Evolutionary conservation across 2,888 invertebrate species (phyloP).

Genomic region (Amphipyra berbera): DNA sequence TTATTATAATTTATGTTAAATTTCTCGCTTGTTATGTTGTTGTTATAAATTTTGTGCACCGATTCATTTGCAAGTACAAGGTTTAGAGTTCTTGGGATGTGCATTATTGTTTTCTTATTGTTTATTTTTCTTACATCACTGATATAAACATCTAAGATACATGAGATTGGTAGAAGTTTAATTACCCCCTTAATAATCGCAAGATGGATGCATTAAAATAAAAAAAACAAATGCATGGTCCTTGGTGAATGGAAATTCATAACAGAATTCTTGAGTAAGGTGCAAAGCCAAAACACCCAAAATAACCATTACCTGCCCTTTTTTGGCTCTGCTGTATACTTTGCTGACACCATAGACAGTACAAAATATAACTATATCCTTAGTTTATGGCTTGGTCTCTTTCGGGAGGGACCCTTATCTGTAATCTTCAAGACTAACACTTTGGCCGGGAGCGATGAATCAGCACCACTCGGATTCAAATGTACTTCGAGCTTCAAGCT

Average conservation of each 20-base stretch:
- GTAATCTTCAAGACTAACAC: constrained; percentile 39
- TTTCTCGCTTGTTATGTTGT: constrained; percentile 49
- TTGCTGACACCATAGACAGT: background rate
- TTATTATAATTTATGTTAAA: constrained; percentile 80
- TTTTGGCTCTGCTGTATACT: too few relatives aligned
- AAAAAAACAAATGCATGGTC: too few relatives aligned
- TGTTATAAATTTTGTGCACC: constrained; percentile 59
- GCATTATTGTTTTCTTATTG: constrained; percentile 16
- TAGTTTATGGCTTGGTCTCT: constrained; percentile 4
- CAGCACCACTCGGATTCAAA: constrained; percentile 24
- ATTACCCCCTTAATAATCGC: too few relatives aligned
- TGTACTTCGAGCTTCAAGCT: constrained; percentile 36
- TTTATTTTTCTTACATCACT: constrained; percentile 12
- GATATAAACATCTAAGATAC: background rate
- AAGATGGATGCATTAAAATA: too few relatives aligned
- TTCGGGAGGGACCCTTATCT: constrained; percentile 28
- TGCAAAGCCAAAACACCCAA: too few relatives aligned
- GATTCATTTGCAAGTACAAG: constrained; percentile 59
- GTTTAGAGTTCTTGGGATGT: constrained; percentile 6
- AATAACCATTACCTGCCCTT: too few relatives aligned
- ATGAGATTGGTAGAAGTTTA: too few relatives aligned
- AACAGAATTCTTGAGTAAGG: too few relatives aligned
- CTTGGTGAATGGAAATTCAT: too few relatives aligned
- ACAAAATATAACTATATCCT: constrained; percentile 1
- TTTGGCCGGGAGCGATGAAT: constrained; percentile 37